These are phyloP conservation scores for Gasterosteus nipponicus DNA, from an alignment of 2,113 vertebrate species.

Conservation along the genomic window DNA sequence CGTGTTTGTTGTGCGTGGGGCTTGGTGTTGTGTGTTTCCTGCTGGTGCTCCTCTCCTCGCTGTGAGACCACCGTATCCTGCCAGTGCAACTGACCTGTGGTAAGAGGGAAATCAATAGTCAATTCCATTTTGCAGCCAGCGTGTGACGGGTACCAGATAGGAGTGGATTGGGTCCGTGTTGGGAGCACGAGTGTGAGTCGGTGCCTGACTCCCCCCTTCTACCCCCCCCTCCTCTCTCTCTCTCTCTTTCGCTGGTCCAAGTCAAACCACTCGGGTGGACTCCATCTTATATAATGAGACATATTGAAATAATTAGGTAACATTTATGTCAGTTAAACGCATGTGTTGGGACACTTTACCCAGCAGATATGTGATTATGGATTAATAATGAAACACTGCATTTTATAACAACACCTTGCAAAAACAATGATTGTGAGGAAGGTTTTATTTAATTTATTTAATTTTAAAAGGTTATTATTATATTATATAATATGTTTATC, in stretches of 20 bases:
- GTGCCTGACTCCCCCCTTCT: conserved; percentile 59
- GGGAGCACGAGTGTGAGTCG: conserved; percentile 74
- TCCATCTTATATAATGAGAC: background rate
- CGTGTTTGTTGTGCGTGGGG: conserved; percentile 27
- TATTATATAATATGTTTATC: no score
- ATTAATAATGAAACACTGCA: no score
- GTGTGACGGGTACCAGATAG: conserved; percentile 84
- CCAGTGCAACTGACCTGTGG: conserved; percentile 76
- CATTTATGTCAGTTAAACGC: background rate
- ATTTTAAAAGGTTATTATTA: no score
- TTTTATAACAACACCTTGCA: no score
- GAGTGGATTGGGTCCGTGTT: conserved; percentile 82
- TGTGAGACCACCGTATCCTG: conserved; percentile 62
- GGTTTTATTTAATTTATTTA: no score
- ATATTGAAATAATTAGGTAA: background rate
- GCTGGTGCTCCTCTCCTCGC: conserved; percentile 41
- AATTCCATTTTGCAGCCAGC: conserved; percentile 82
- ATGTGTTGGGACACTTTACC: background rate
- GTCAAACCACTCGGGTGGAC: no score
- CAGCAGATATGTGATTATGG: conserved; percentile 3
- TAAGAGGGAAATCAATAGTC: conserved; percentile 85
- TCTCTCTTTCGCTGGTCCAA: background rate
- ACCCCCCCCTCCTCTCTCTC: conserved; percentile 6
- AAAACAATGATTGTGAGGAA: no score
- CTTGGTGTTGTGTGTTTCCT: conserved; percentile 41